A percentile compares a stretch with the other conserved stretches of the same genome.
Evolutionary conservation across 2,797 vertebrate species (phyloP).

Genomic region (Amphiprion clarkii): DNA sequence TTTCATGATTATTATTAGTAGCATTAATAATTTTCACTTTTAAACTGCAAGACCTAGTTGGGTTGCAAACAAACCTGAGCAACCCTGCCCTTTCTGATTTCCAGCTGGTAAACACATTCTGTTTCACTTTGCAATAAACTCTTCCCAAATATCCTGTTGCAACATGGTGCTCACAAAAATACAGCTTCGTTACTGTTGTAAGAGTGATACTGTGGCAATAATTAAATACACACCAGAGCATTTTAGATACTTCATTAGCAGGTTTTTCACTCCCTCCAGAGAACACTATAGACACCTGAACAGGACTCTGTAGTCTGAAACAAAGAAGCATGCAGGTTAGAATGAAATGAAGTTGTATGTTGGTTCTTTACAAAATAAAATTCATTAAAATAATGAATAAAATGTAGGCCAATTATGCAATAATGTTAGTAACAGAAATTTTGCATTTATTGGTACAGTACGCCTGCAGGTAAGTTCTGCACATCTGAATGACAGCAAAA

Average conservation of each 20-base stretch:
- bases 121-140: neutral
- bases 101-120: neutral
- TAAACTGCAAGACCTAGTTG: too few species aligned
- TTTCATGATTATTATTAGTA: neutral
- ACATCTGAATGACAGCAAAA: too few species aligned
- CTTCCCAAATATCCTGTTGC: neutral
- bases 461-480: too few species aligned
- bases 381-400: neutral
- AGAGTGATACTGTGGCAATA: neutral
- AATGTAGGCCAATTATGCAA: too few species aligned
- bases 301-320: slow-evolving; percentile 68
- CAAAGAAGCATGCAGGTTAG: slow-evolving; percentile 6
- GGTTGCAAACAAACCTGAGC: too few species aligned
- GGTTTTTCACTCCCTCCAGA: slow-evolving; percentile 29
- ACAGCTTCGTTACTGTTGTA: neutral
- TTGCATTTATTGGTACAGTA: neutral
- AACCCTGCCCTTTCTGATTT: neutral
- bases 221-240: slow-evolving; percentile 64
- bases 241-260: slow-evolving; percentile 44
- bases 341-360: neutral
- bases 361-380: neutral
- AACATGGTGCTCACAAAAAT: neutral
- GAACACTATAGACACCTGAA: slow-evolving; percentile 59
- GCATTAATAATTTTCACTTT: neutral
- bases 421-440: too few species aligned